Conservation (phyloP, 35 echinoderm and acorn worm species). For the Chiridota heheva region DNA sequence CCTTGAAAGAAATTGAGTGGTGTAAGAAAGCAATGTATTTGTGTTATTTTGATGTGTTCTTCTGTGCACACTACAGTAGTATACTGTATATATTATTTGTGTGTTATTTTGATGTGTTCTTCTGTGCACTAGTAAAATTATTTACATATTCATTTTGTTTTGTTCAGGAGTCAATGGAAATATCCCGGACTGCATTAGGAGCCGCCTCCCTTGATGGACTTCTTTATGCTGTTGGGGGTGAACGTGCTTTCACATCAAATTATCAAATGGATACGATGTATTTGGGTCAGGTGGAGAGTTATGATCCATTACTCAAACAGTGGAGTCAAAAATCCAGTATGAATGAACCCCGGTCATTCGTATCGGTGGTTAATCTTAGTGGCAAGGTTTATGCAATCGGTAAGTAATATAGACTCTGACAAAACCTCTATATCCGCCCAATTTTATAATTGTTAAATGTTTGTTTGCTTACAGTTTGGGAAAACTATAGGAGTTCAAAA, state of each 20-base stretch:
- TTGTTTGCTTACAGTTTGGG: no score
- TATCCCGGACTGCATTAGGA: conserved; percentile 89
- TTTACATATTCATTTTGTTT: neutral
- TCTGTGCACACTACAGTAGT: no score
- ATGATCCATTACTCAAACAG: conserved; percentile 80
- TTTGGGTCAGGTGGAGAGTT: conserved; percentile 86
- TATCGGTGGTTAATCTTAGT: conserved; percentile 64
- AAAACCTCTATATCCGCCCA: no score
- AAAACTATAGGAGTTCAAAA: no score
- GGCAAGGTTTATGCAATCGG: conserved; percentile 82
- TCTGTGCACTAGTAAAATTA: neutral
- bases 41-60: no score
- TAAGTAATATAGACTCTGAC: conserved; percentile 45
- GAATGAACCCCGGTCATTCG: conserved; percentile 80
- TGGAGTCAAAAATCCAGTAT: conserved; percentile 73
- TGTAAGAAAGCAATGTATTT: no score
- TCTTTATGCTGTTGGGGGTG: conserved; percentile 87
- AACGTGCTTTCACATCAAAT: conserved; percentile 89
- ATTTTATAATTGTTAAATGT: no score
- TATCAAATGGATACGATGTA: conserved; percentile 93
- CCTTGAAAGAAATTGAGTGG: no score
- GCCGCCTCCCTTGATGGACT: conserved; percentile 80
- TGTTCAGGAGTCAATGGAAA: conserved; percentile 88
- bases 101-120: neutral
- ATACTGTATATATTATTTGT: no score